Percentiles rank a stretch among this genome's conserved stretches.
phyloP scores from a whole-genome alignment of 2,113 vertebrate genomes.

The Ornithorhynchus anatinus region DNA sequence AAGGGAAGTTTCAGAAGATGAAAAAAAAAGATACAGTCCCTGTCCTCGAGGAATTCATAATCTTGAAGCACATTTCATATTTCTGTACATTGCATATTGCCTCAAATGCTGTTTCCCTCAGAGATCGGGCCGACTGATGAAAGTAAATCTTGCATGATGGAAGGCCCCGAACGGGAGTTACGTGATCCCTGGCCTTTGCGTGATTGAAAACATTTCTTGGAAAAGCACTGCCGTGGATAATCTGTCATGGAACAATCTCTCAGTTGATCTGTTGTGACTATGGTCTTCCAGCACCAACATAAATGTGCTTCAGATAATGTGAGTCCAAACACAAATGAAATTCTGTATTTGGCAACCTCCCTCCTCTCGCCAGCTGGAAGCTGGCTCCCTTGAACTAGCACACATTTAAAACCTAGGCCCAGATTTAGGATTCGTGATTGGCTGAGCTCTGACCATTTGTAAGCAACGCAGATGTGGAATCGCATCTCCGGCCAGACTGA shows the following conservation, averaged over 20 bases:
- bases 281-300: slow-evolving; percentile 12
- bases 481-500: slow-evolving; percentile 10
- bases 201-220: slow-evolving; percentile 48
- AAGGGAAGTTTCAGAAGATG: too few relatives aligned
- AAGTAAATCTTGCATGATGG: slow-evolving; percentile 57
- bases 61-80: too few relatives aligned
- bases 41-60: too few relatives aligned
- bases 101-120: slow-evolving; percentile 38
- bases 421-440: slow-evolving; percentile 32
- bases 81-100: background rate
- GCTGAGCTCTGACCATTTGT: background rate
- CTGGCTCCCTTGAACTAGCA: slow-evolving; percentile 37
- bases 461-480: slow-evolving; percentile 61
- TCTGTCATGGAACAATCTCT: slow-evolving; percentile 31
- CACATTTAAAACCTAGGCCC: slow-evolving; percentile 32
- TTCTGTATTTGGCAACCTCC: slow-evolving; percentile 33
- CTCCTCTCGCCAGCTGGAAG: slow-evolving; percentile 43
- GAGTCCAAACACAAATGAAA: slow-evolving; percentile 17
- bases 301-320: slow-evolving; percentile 29
- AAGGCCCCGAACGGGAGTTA: slow-evolving; percentile 60
- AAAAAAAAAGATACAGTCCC: too few relatives aligned
- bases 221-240: slow-evolving; percentile 39
- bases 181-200: slow-evolving; percentile 57
- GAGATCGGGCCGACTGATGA: slow-evolving; percentile 49
- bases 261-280: slow-evolving; percentile 36